phyloP scores from a whole-genome alignment of 2,797 vertebrate genomes.

The Crenichthys baileyi region DNA sequence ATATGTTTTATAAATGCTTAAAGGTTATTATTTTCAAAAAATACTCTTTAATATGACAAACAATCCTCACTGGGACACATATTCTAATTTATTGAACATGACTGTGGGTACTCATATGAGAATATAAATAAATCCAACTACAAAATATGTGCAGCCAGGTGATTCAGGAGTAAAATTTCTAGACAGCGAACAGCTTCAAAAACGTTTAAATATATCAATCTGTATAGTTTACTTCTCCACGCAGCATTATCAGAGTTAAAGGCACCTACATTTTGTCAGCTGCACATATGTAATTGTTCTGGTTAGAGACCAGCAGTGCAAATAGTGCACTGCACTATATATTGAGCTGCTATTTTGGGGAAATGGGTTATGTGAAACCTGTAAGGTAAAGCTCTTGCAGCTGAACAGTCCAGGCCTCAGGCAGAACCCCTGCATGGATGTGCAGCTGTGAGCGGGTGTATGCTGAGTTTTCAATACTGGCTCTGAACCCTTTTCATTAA shows the following conservation, averaged over 20 bases:
- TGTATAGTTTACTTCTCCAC: background rate
- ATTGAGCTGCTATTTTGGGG: conserved; percentile 39
- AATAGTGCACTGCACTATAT: conserved; percentile 6
- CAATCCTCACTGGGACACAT: too few species aligned
- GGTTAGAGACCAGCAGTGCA: conserved; percentile 24
- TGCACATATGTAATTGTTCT: background rate
- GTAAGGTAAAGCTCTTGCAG: conserved; percentile 55
- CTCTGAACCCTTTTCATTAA: background rate
- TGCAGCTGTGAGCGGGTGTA: conserved; percentile 16
- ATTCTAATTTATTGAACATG: too few species aligned
- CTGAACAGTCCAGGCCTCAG: conserved; percentile 53
- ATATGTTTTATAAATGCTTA: too few species aligned
- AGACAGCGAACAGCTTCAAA: background rate
- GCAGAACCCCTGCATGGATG: conserved; percentile 59
- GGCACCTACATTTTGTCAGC: conserved; percentile 1
- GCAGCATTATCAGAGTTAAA: background rate
- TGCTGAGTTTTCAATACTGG: conserved; percentile 5
- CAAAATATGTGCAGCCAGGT: background rate
- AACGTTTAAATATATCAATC: background rate
- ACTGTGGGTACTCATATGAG: background rate
- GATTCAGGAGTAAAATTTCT: background rate
- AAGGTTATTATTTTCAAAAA: too few species aligned
- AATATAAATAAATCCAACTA: background rate
- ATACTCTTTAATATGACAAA: too few species aligned
- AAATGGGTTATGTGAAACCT: conserved; percentile 68